Percentiles rank a stretch among this genome's conserved stretches.
These are phyloP conservation scores for Drosophila falleni DNA, from an alignment of 2,888 invertebrate species.

Conservation along the genomic window DNA sequence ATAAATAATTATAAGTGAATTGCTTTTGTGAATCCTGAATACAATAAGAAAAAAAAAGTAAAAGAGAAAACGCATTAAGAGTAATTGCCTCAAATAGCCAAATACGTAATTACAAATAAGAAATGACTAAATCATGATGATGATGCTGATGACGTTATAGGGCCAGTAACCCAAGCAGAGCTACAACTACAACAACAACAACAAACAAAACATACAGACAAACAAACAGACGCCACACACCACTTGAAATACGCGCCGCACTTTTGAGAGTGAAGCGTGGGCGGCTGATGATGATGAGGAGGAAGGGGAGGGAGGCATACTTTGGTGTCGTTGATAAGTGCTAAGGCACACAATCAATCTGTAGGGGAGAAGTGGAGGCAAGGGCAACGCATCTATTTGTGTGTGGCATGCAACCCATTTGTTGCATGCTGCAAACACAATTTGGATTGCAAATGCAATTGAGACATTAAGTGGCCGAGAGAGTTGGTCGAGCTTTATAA, in stretches of 20 bases:
- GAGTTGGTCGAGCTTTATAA: constrained; percentile 17
- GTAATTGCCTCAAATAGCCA: constrained; percentile 64
- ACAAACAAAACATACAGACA: constrained; percentile 17
- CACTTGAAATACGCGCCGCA: constrained; percentile 66
- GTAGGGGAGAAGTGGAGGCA: constrained; percentile 2
- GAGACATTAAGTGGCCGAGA: constrained; percentile 70
- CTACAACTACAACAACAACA: constrained; percentile 34
- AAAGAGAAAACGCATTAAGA: constrained; percentile 50
- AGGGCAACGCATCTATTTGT: constrained; percentile 8
- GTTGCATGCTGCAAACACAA: constrained; percentile 55
- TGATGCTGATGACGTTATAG: constrained; percentile 29
- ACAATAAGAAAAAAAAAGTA: constrained; percentile 26
- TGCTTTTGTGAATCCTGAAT: constrained; percentile 14
- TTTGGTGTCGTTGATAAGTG: constrained; percentile 62
- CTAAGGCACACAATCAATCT: constrained; percentile 25
- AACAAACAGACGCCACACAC: constrained; percentile 65
- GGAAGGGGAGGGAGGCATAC: constrained; percentile 7
- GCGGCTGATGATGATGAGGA: constrained; percentile 10
- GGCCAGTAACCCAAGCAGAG: constrained; percentile 38
- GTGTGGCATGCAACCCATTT: constrained; percentile 55
- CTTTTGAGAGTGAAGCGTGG: constrained; percentile 39
- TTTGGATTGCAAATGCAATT: constrained; percentile 74
- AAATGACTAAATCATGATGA: constrained; percentile 25
- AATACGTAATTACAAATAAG: constrained; percentile 52
- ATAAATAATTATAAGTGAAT: constrained; percentile 48